These are phyloP conservation scores for Leptogaster cylindrica DNA, from an alignment of 2,888 invertebrate species.

Conservation along the genomic window DNA sequence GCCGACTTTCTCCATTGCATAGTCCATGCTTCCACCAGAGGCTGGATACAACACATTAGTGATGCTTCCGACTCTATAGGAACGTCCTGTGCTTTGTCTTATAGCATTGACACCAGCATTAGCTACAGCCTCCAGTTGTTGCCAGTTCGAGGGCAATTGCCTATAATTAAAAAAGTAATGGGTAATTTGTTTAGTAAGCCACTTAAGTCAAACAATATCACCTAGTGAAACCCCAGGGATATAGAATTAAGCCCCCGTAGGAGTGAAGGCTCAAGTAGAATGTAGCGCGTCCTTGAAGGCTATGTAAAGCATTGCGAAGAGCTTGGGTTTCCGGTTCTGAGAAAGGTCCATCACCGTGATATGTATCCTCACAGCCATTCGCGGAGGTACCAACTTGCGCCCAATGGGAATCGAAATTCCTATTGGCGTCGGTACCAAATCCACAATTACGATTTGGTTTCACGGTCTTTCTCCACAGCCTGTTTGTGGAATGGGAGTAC, in stretches of 20 bases:
- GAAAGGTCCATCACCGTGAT: conserved; percentile 67
- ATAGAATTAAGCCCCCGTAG: conserved; percentile 70
- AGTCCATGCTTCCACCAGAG: conserved; percentile 72
- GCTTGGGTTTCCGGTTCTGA: conserved; percentile 70
- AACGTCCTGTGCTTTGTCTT: conserved; percentile 52
- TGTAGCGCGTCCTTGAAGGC: conserved; percentile 62
- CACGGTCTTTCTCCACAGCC: conserved; percentile 69
- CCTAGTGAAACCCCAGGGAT: conserved; percentile 70
- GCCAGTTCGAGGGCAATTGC: no score
- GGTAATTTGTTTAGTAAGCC: no score
- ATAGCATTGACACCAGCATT: conserved; percentile 59
- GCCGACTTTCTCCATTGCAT: conserved; percentile 65
- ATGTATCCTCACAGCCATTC: conserved; percentile 66
- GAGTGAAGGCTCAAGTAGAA: conserved; percentile 75
- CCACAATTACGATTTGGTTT: conserved; percentile 59
- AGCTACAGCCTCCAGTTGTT: conserved; percentile 58
- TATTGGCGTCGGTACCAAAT: conserved; percentile 69
- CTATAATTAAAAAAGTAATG: no score
- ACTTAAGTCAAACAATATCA: no score
- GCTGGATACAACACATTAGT: conserved; percentile 63
- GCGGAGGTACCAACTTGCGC: conserved; percentile 59
- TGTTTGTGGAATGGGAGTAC: conserved; percentile 63
- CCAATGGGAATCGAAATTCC: no score
- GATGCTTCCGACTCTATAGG: conserved; percentile 61
- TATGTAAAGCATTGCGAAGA: conserved; percentile 65